phyloP scores from a whole-genome alignment of 2,797 vertebrate genomes.

The Hirundo rustica region DNA sequence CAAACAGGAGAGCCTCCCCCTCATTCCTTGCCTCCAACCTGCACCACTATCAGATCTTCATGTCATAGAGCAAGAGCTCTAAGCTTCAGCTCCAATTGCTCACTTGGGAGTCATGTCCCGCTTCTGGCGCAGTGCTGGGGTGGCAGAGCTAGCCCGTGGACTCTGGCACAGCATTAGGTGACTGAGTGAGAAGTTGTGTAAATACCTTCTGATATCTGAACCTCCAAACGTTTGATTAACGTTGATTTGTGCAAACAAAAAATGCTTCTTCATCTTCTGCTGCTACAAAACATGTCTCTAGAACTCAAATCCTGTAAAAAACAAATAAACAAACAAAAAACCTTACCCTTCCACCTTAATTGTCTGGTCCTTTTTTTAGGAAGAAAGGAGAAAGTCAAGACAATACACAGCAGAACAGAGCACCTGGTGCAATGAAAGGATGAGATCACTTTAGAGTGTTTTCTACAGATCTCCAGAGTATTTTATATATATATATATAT shows the following conservation, averaged over 20 bases:
- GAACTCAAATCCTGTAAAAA: neutral
- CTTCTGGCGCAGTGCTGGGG: too few relatives aligned
- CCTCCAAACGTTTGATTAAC: neutral
- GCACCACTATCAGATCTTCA: too few relatives aligned
- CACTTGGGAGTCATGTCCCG: too few relatives aligned
- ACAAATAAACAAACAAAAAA: neutral
- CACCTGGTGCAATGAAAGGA: neutral
- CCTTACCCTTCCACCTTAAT: fast-evolving
- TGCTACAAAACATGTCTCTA: neutral
- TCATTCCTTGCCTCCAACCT: too few relatives aligned
- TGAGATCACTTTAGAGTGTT: neutral
- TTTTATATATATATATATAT: neutral
- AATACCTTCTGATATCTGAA: neutral
- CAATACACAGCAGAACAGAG: neutral
- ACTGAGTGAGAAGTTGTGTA: neutral
- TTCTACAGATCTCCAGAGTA: neutral
- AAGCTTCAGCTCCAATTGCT: too few relatives aligned
- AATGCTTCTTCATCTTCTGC: neutral
- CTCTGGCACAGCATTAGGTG: neutral
- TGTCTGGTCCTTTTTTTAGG: neutral
- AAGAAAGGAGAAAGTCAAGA: neutral
- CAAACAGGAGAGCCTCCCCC: too few relatives aligned
- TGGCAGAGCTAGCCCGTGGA: too few relatives aligned
- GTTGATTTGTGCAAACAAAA: neutral
- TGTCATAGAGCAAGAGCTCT: too few relatives aligned